A percentile compares a stretch with the other conserved stretches of the same genome.
phyloP scores from a whole-genome alignment of 1,140 invertebrate species.

The Zaprionus lachaisei region DNA sequence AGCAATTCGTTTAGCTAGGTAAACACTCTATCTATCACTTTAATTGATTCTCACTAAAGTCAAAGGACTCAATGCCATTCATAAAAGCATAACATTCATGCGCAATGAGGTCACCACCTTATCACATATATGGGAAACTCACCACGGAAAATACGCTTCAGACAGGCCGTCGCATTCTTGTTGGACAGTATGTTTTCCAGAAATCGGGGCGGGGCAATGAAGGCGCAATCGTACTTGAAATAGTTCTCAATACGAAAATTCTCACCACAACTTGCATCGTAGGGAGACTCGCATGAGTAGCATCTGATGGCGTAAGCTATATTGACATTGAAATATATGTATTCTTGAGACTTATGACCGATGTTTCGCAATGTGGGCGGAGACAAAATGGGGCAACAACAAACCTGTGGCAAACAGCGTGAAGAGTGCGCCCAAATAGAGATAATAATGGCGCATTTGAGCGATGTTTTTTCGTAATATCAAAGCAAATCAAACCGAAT shows the following conservation, averaged over 20 bases:
- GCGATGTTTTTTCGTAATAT: slow-evolving; percentile 24
- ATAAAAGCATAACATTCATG: not conserved
- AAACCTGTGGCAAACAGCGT: slow-evolving; percentile 64
- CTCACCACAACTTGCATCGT: slow-evolving; percentile 69
- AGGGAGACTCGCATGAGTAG: slow-evolving; percentile 76
- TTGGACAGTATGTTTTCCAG: slow-evolving; percentile 58
- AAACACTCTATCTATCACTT: not conserved
- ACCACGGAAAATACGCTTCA: slow-evolving; percentile 71
- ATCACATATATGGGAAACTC: slow-evolving; percentile 24
- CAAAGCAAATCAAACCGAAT: slow-evolving; percentile 17
- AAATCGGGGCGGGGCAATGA: slow-evolving; percentile 72
- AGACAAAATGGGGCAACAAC: slow-evolving; percentile 34
- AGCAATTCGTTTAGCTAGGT: not conserved
- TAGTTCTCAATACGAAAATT: slow-evolving; percentile 72
- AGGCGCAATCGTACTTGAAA: slow-evolving; percentile 77
- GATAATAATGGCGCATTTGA: slow-evolving; percentile 67
- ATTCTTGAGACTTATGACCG: slow-evolving; percentile 41
- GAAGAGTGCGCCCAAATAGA: slow-evolving; percentile 58
- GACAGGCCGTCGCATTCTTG: slow-evolving; percentile 75
- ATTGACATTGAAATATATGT: slow-evolving; percentile 64
- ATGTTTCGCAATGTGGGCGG: slow-evolving; percentile 20
- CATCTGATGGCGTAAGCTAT: slow-evolving; percentile 77
- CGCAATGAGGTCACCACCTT: not conserved
- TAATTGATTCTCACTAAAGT: not conserved
- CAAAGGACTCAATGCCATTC: not conserved